Conservation (phyloP, 2,797 vertebrate genomes). For the Pachyuromys duprasi region DNA sequence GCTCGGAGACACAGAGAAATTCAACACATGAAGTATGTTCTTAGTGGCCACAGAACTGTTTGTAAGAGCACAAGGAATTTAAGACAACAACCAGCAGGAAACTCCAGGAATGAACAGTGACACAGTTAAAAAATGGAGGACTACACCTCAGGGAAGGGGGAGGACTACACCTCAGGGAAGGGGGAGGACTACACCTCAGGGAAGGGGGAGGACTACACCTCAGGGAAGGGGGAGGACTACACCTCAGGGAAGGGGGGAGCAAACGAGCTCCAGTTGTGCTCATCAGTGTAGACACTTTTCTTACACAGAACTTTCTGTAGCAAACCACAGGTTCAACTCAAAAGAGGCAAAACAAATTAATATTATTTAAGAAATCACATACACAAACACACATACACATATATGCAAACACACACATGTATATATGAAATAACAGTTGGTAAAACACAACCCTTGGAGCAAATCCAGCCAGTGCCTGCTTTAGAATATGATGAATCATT, state of each 20-base stretch:
- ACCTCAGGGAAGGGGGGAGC: neutral
- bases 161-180: neutral
- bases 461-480: neutral
- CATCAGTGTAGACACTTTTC: neutral
- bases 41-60: neutral
- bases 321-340: neutral
- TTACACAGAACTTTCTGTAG: neutral
- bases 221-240: neutral
- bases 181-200: neutral
- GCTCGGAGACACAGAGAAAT: neutral
- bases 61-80: neutral
- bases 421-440: neutral
- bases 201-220: neutral
- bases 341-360: slow-evolving; percentile 26
- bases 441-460: neutral
- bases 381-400: neutral
- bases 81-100: neutral
- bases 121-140: neutral
- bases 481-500: neutral
- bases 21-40: neutral
- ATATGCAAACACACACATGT: neutral
- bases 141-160: neutral
- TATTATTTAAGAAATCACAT: neutral
- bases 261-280: neutral
- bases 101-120: neutral